These are phyloP conservation scores for Zosterops lateralis DNA, from an alignment of 2,113 vertebrate genomes.

Conservation along the genomic window DNA sequence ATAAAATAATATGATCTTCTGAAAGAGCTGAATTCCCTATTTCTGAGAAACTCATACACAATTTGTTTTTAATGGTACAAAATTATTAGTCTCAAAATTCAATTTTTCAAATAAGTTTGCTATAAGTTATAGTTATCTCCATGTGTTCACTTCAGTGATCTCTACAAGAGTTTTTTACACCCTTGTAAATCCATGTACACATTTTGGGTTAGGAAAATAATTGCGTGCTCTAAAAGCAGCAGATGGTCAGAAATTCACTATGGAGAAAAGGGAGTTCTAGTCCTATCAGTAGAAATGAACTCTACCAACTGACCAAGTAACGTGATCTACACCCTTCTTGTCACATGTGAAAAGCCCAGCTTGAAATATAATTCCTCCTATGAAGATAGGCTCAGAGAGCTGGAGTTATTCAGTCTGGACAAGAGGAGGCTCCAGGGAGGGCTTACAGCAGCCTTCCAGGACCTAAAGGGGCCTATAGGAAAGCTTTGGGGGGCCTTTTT, in stretches of 20 bases:
- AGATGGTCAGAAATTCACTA: background rate
- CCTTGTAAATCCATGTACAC: background rate
- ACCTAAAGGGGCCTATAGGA: background rate
- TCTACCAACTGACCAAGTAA: background rate
- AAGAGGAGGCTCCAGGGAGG: background rate
- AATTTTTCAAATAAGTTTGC: background rate
- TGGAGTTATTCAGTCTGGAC: background rate
- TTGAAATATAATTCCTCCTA: background rate
- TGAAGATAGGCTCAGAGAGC: background rate
- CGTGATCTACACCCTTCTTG: background rate
- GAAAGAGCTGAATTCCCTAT: background rate
- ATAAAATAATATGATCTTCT: background rate
- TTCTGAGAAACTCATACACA: background rate
- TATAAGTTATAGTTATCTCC: background rate
- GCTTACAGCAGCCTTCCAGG: background rate
- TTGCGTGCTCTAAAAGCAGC: background rate
- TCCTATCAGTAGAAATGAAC: background rate
- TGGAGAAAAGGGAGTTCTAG: background rate
- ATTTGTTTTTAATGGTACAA: background rate
- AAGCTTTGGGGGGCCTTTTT: background rate
- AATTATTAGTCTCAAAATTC: background rate
- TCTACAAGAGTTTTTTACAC: background rate
- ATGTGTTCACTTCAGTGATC: background rate
- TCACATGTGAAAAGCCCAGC: background rate
- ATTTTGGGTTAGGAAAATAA: background rate